phyloP scores from a whole-genome alignment of 2,888 invertebrate genomes.

The Drosophila aldrichi region DNA sequence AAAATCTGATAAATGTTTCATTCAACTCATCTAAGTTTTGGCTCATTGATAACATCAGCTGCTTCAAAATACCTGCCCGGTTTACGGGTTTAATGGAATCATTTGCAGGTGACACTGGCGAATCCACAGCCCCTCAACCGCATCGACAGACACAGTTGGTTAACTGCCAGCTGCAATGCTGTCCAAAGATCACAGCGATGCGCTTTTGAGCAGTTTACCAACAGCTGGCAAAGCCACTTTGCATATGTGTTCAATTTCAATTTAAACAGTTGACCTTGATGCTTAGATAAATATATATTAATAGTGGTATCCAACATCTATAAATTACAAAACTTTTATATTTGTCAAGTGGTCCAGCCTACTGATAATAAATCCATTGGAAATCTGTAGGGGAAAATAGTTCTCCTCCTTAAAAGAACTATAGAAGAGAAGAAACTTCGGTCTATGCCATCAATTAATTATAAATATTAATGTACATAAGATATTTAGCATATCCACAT shows the following conservation, averaged over 20 bases:
- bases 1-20: background rate
- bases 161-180: conserved; percentile 22
- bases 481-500: no score
- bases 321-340: no score
- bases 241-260: background rate
- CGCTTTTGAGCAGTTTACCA: background rate
- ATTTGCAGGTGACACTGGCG: conserved; percentile 26
- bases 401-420: no score
- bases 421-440: no score
- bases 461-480: no score
- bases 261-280: background rate
- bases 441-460: no score
- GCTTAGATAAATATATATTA: no score
- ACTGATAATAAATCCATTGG: no score
- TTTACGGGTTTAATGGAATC: background rate
- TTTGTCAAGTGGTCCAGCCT: no score
- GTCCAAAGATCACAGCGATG: conserved; percentile 15
- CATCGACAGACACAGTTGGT: conserved; percentile 7
- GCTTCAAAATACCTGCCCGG: background rate
- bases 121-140: conserved; percentile 23
- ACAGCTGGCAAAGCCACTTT: conserved; percentile 2
- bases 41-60: no score
- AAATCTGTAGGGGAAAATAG: no score
- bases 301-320: no score
- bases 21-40: background rate